phyloP scores from a whole-genome alignment of 1,140 invertebrate species.

The Pseudomyrmex flavicornis region DNA sequence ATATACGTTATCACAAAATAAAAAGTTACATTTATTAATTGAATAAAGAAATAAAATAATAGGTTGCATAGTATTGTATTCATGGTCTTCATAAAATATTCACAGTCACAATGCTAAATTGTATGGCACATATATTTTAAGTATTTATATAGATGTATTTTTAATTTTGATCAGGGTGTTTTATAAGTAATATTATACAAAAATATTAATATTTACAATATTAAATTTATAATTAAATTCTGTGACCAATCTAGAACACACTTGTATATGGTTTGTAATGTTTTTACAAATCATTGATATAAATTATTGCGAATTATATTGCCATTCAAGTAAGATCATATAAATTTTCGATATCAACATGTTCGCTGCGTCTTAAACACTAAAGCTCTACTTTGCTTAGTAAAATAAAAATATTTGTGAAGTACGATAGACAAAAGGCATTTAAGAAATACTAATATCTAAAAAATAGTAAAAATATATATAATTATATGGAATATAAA shows the following conservation, averaged over 20 bases:
- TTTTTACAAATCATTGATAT: background rate
- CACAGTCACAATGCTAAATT: too few species aligned
- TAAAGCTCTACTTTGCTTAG: background rate
- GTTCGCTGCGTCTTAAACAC: conserved; percentile 4
- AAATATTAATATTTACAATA: background rate
- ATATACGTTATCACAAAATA: too few species aligned
- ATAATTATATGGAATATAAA: conserved; percentile 2
- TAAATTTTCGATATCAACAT: conserved; percentile 34
- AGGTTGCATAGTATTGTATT: too few species aligned
- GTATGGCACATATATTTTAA: too few species aligned
- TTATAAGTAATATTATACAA: background rate
- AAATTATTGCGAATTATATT: background rate
- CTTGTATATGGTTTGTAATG: too few species aligned
- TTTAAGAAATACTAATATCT: background rate
- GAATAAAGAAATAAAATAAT: too few species aligned
- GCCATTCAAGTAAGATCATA: background rate
- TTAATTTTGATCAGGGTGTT: background rate
- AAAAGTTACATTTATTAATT: too few species aligned
- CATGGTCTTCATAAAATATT: too few species aligned
- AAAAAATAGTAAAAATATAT: background rate
- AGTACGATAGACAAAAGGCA: too few species aligned
- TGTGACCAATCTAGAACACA: background rate
- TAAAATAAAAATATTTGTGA: conserved; percentile 4
- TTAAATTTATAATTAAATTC: background rate
- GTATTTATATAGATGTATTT: too few species aligned